Evolutionary conservation across 1,140 invertebrate genomes (phyloP).

Genomic region (Metaphire vulgaris): DNA sequence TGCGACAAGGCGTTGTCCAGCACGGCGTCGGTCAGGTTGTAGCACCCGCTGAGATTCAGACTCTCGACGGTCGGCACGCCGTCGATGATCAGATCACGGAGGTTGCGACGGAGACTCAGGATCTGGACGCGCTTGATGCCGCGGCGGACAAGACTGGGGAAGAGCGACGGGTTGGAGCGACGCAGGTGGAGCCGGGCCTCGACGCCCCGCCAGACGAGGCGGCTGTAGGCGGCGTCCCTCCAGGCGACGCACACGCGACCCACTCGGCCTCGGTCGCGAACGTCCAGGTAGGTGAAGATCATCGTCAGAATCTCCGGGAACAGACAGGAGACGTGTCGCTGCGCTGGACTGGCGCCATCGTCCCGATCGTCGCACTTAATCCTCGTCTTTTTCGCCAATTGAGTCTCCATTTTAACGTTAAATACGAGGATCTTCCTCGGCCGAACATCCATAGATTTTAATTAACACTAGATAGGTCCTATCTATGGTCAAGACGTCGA

Average conservation of each 20-base stretch:
- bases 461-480: too few relatives aligned
- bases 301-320: conserved; percentile 86
- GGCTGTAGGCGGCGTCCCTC: conserved; percentile 78
- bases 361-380: neutral
- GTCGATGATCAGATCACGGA: conserved; percentile 72
- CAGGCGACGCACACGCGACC: conserved; percentile 83
- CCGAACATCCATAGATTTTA: too few relatives aligned
- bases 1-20: conserved; percentile 70
- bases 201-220: conserved; percentile 84
- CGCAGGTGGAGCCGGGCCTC: conserved; percentile 82
- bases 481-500: too few relatives aligned
- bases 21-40: conserved; percentile 78
- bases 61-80: conserved; percentile 78
- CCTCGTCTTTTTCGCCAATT: neutral
- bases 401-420: neutral
- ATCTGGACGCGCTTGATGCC: conserved; percentile 84
- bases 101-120: conserved; percentile 71
- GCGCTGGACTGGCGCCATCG: conserved; percentile 36
- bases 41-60: conserved; percentile 84
- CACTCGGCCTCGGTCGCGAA: conserved; percentile 76
- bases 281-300: conserved; percentile 82
- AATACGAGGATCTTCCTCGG: neutral
- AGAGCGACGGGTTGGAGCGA: conserved; percentile 72
- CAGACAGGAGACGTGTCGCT: conserved; percentile 68
- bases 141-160: conserved; percentile 73